Evolutionary conservation across 2,113 vertebrate species (phyloP), one percentile per base, ranked within the genome.

Genomic region (Mustela lutreola): DNA sequence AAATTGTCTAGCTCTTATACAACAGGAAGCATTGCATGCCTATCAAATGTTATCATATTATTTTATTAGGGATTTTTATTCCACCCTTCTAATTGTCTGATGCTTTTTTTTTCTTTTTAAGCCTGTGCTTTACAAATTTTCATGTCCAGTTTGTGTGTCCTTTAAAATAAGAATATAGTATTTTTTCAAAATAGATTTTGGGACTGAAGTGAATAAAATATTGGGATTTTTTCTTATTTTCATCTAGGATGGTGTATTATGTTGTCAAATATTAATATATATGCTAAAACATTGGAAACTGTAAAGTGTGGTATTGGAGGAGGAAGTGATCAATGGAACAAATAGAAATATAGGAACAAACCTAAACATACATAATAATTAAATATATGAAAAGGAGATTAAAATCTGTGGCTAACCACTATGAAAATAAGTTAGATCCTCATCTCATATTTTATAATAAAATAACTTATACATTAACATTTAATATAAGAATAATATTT

Each of bases 261-360:
- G 56, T 90, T 90, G 48, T 91, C n/a, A 91, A 45, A 73, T 96
- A 93, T 62, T 84, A 73, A 87, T 81, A 67, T 76, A 82, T 76
- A 87, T 96, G 91, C n/a, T 58, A 76, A 92, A 92, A 11, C 53
- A 19, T 48, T 75, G 48, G 81, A 65, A 92, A 45, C 28, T 88
- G 4, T 65, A 39, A 89, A 96, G 67, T 82, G 19, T 91, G 19
- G 7, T 48, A 60, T 60, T 82, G 22, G 60, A 75, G 42, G 63
- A 63, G 12, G 56, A 91, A 94, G 19, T 67, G 39, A 42, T 75
- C 48, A 91, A 6, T 39, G 63, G 56, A 86, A 87, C 12, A 94
- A 78, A 89, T 5, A 79, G 60, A 79, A n/a, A 7, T 60, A 79
- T 4, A 11, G 24, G 24, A 91, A 58, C 24, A 93, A 75, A 63